Percentiles rank a stretch among this genome's conserved stretches.
These are phyloP conservation scores for Cydia strobilella DNA, from an alignment of 1,140 invertebrate species.

Conservation along the genomic window DNA sequence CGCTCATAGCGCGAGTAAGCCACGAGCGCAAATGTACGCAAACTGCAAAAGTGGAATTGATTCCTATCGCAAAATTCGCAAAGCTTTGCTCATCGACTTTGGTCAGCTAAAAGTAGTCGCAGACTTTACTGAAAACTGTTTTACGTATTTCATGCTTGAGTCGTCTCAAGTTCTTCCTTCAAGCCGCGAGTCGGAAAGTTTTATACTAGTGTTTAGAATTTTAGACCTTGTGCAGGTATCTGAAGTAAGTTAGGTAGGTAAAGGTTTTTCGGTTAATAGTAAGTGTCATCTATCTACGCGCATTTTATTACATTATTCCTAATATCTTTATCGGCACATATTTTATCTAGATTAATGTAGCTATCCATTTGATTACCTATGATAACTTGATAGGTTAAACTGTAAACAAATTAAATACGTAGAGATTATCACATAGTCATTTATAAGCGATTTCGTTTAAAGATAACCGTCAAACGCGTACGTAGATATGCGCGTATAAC, in stretches of 20 bases:
- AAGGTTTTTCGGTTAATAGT: background rate
- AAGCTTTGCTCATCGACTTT: too few species aligned
- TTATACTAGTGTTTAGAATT: too few species aligned
- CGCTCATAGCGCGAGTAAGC: too few species aligned
- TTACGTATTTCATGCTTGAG: too few species aligned
- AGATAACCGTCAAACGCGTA: background rate
- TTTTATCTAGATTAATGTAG: conserved; percentile 13
- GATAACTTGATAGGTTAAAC: background rate
- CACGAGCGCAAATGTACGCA: too few species aligned
- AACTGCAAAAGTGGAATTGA: too few species aligned
- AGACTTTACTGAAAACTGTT: too few species aligned
- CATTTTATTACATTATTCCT: background rate
- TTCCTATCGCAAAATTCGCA: too few species aligned
- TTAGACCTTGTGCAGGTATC: too few species aligned
- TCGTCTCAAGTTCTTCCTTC: too few species aligned
- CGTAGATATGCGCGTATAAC: conserved; percentile 9
- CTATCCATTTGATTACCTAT: conserved; percentile 4
- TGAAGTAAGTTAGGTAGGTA: background rate
- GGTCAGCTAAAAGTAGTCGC: too few species aligned
- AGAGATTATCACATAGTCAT: background rate
- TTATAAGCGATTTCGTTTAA: background rate
- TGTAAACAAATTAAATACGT: background rate
- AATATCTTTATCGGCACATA: background rate
- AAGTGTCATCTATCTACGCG: background rate
- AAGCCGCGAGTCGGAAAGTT: too few species aligned